A percentile compares a stretch with the other conserved stretches of the same genome.
phyloP scores from a whole-genome alignment of 2,797 vertebrate species.

The Scolopax rusticola region DNA sequence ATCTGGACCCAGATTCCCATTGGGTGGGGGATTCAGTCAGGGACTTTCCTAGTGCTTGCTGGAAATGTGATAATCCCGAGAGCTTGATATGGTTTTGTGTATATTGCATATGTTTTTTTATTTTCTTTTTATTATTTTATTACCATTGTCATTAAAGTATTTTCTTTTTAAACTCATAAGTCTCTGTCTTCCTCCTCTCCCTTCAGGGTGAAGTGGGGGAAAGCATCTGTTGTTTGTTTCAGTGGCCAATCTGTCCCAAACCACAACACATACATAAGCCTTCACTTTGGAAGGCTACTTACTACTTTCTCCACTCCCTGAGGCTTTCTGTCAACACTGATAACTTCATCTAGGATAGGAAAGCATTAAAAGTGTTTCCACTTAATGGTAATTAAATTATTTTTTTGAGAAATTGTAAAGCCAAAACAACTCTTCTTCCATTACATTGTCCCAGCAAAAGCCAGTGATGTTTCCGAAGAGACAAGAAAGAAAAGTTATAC shows the following conservation, averaged over 20 bases:
- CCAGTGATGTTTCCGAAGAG: not conserved
- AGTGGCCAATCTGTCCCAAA: not conserved
- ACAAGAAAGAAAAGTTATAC: not conserved
- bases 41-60: not conserved
- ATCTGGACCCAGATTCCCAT: not conserved
- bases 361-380: not conserved
- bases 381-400: not conserved
- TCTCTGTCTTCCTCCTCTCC: not conserved
- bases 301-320: not conserved
- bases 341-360: not conserved
- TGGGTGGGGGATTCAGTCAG: not conserved
- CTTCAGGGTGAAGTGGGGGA: not conserved
- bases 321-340: not conserved
- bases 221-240: not conserved
- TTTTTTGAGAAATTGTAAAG: constrained; percentile 11
- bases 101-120: not conserved
- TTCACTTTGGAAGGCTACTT: not conserved
- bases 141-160: not conserved
- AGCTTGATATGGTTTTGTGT: not conserved
- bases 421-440: not conserved
- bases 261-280: not conserved
- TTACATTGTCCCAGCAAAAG: not conserved
- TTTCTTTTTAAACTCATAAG: not conserved
- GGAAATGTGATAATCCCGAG: not conserved
- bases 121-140: not conserved